Evolutionary conservation across 2,113 vertebrate genomes (phyloP), one percentile per base, ranked within the genome.

Genomic region (Numida meleagris): DNA sequence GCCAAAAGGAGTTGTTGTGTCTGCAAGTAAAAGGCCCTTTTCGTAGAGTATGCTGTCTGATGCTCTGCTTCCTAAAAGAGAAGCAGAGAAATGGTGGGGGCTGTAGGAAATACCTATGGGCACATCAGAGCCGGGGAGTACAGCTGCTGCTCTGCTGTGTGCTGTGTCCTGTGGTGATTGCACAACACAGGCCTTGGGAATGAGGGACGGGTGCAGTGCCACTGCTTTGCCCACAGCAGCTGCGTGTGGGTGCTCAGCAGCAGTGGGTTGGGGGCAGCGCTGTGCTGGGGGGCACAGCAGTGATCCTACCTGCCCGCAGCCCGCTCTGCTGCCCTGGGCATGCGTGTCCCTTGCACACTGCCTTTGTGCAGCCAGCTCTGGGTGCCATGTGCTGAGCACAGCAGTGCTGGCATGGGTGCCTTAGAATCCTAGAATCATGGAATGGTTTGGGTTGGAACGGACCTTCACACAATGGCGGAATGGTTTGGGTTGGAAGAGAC

Each of bases 211-310:
- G 13, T 12, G 68, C 27, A 13, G 29, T 14, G 61, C 75, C 1
- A 17, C 13, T 0, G 4, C 31, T 58, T 53, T 42, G 23, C 31
- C 55, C 17, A 25, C 2, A 33, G 38, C n/a, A 21, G 78, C 80
- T 33, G 31, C 10, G 5, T 42, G 2, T 31, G 8, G 42, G 2
- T 0, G 12, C 31, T 68, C 11, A 4, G 61, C 36, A 38, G 58
- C 24, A 21, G 73, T 43, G 20, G 33, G 46, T 58, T 13, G 14
- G 42, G 33, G 50, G 81, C 67, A n/a, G 66, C 33, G 4, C 19
- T 0, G 5, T 0, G 1, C 55, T 7, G n/a, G 23, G 1, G 3
- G 27, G 43, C 36, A 53, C 1, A 1, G 65, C 48, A 6, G 34
- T 72, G 36, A 25, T 20, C 18, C 46, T 19, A 36, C 21, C 59